Base-by-base conservation (phyloP, 2,113 vertebrate species). In the Actenoides lindsayi region DNA sequence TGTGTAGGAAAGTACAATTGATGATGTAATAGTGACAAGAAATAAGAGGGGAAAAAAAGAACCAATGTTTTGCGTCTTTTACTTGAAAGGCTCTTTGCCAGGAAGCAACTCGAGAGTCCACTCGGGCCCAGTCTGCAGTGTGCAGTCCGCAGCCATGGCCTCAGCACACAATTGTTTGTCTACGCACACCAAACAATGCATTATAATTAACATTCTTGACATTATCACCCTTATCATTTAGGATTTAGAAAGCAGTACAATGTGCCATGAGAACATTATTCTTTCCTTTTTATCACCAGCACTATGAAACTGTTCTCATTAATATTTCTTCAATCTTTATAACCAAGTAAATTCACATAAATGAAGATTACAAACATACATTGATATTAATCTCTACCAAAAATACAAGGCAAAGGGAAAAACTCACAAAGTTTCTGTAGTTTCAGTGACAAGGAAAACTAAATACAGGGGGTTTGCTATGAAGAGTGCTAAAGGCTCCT, bases 371-470 rank as follows among this genome's bases (percentile, higher is more conserved):
- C 7, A 83, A 74, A 57, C 28, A 62, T 1, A 41, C 4, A 4
- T 33, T 54, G 53, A 42, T 39, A 62, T 51, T 37, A 9, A 62
- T 13, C 23, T 51, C 33, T 68, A 67, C 11, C 44, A 73, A 77
- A 41, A 50, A 67, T 6, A 28, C 3, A 57, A 28, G 24, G 33
- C 3, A 3, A 31, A 37, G 6, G 9, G 12, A 39, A 63, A 35
- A n/a, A 3, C 0, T 0, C 16, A 42, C 41, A 62, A 44, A 57
- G 35, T 30, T 63, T 11, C 48, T 41, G 4, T 10, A 8, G 11
- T 35, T 83, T 68, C 37, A 37, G 35, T n/a, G 50, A 21, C n/a
- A 75, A 53, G 18, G 42, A 48, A 64, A 59, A 69, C 48, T 25
- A 70, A 80, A n/a, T 24, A 42, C 20, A 44, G 3, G 6, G 24